Base-by-base conservation (phyloP, 2,888 invertebrate species). In the Escarpia spicata region DNA sequence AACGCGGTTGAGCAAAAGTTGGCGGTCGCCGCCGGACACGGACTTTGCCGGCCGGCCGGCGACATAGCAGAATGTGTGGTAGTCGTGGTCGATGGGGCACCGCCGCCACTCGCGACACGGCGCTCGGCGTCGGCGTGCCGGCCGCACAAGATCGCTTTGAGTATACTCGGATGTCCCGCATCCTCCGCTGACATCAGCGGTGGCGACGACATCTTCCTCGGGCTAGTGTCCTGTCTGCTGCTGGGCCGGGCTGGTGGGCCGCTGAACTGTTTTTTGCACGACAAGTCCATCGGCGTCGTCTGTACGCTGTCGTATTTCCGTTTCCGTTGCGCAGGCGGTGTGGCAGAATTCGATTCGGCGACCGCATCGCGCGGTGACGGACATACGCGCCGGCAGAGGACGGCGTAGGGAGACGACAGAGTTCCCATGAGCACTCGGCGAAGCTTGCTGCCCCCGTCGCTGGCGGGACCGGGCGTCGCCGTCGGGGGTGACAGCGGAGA, bases 401-500 rank as follows among this genome's bases (percentile, higher is more conserved):
- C 45, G 45, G 43, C 19, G 91, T 92, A 92, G 9, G 92, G 91
- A 2, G 52, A 91, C 31, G 92, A 52, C 15, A 60, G 43, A 3
- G 52, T 75, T 26, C 92, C 92, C 89, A 92, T 92, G 19, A 93
- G 91, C 8, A 93, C 91, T 10, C 90, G 37, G 10, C 92, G 75
- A 9, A 93, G 93, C 44, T 92, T 93, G 92, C 93, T 93, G n/a
- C 89, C 89, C 0, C 58, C 90, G 31, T 60, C 31, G 19, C 9
- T 43, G 9, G 89, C 26, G 37, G 44, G 9, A 37, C 37, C n/a
- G 93, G 75, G 75, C n/a, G 3, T 26, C 26, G 75, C 19, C 75
- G 75, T 75, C 75, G 75, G 75, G 26, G 75, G 75, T 26, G 75
- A 75, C 19, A 75, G 93, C 15, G 93, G 92, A 43, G 93, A 93